phyloP scores from a whole-genome alignment of 2,797 vertebrate species.

The Fistularia commersonii region DNA sequence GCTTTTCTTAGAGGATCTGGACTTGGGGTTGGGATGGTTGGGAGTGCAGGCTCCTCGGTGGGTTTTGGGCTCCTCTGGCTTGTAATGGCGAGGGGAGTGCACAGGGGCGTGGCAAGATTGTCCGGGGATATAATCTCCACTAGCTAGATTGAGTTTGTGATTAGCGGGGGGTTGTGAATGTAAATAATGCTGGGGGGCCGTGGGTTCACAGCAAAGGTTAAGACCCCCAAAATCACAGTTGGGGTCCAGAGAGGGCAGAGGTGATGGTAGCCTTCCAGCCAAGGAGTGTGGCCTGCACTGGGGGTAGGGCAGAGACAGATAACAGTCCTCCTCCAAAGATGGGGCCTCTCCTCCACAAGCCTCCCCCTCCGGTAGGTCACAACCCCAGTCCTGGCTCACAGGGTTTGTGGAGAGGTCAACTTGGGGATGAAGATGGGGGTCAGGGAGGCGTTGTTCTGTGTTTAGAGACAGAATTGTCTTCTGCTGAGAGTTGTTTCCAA shows the following conservation, averaged over 20 bases:
- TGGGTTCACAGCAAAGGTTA: constrained; percentile 59
- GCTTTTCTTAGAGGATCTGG: constrained; percentile 67
- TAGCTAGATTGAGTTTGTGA: constrained; percentile 73
- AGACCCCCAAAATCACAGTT: constrained; percentile 53
- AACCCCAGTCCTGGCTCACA: constrained; percentile 65
- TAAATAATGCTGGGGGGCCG: constrained; percentile 62
- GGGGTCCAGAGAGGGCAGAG: constrained; percentile 65
- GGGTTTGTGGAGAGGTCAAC: constrained; percentile 61
- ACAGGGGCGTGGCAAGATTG: constrained; percentile 56
- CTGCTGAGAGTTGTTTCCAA: constrained; percentile 71
- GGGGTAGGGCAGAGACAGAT: constrained; percentile 62
- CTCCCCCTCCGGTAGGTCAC: constrained; percentile 61
- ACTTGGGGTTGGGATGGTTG: constrained; percentile 53
- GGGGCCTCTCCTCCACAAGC: constrained; percentile 52
- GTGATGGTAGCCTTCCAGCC: constrained; percentile 58
- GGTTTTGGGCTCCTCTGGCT: constrained; percentile 46
- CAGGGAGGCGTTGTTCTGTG: constrained; percentile 49
- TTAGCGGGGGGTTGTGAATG: constrained; percentile 52
- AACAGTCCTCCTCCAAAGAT: constrained; percentile 65
- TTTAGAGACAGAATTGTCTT: constrained; percentile 61
- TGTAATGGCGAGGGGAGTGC: constrained; percentile 56
- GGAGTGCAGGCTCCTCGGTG: constrained; percentile 60
- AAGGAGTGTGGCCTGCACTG: constrained; percentile 59
- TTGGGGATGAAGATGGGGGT: constrained; percentile 42
- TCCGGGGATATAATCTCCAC: constrained; percentile 78